Base-by-base conservation (phyloP, 1,140 invertebrate genomes). In the Nasonia vitripennis region DNA sequence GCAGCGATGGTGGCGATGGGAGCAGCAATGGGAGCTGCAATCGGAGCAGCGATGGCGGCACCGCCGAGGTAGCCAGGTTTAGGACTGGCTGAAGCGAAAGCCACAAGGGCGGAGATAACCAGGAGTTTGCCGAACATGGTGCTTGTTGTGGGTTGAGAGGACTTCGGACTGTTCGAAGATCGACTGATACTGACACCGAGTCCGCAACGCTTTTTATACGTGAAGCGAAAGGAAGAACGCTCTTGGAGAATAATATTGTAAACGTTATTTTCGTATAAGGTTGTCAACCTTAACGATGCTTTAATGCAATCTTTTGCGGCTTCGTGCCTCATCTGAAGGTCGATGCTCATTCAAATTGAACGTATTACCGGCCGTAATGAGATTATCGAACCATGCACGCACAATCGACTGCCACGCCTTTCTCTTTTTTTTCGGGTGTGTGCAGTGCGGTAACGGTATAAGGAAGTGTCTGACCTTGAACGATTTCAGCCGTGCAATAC, bases 101-200 rank as follows among this genome's bases (percentile, higher is more conserved):
- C 45, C 5, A 78, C 77, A 0, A 78, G 27, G 41, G 77, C 45
- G 10, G 12, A n/a, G 51, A 78, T 31, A 78, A 78, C 51, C 23
- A 78, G 4, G 27, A 78, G 31, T 78, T 78, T 78, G 51, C 11
- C 23, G 23, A 78, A 34, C 77, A 78, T 78, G n/a, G 10, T 78
- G 41, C 1, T 17, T 41, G n/a, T 73, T n/a, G 68, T 74, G 37
- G 73, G 3, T 6, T 51, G 41, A 27, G 41, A n/a, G 20, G 23
- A n/a, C 75, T 48, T 78, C 6, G 45, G 10, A 51, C n/a, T 51
- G 41, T 37, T 78, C 27, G 23, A 51, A 14, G 41, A 62, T 62
- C 23, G n/a, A 78, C 77, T 78, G 77, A 37, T 78, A 27, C 11
- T 11, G 51, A 55, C 11, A 17, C 12, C 14, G 12, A 4, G 17